Evolutionary conservation across 2,888 invertebrate genomes (phyloP).

Genomic region (Gymnoscelis rufifasciata): DNA sequence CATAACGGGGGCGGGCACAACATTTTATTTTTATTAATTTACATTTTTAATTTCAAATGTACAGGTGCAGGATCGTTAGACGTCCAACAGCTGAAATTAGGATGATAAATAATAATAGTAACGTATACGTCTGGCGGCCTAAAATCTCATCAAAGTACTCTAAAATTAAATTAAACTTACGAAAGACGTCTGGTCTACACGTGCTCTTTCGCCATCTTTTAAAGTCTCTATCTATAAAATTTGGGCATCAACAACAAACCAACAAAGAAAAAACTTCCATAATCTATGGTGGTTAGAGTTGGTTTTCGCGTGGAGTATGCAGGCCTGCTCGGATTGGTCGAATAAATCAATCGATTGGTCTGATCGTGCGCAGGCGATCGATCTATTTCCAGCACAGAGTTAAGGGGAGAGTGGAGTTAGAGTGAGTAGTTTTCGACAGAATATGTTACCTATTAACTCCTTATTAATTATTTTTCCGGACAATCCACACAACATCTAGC

Average conservation of each 20-base stretch:
- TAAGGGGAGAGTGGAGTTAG: constrained; percentile 43
- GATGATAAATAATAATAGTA: no score
- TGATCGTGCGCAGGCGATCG: constrained; percentile 61
- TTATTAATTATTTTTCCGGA: no score
- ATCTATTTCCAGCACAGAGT: constrained; percentile 53
- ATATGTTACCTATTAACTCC: no score
- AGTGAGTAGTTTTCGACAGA: not conserved
- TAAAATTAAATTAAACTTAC: constrained; percentile 2
- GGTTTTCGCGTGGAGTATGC: not conserved
- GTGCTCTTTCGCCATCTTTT: not conserved
- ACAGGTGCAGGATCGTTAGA: no score
- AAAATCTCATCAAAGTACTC: not conserved
- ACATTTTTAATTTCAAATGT: no score
- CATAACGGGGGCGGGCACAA: no score
- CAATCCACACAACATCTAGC: no score
- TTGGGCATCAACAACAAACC: not conserved
- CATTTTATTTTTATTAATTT: no score
- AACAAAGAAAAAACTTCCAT: not conserved
- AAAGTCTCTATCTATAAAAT: constrained; percentile 8
- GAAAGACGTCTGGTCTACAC: not conserved
- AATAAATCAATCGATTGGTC: constrained; percentile 72
- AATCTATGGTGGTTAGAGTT: not conserved
- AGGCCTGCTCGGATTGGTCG: constrained; percentile 26
- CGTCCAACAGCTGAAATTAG: no score
- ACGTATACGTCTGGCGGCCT: no score